Evolutionary conservation across 2,888 invertebrate species (phyloP).

Genomic region (Cryptosula pallasiana): DNA sequence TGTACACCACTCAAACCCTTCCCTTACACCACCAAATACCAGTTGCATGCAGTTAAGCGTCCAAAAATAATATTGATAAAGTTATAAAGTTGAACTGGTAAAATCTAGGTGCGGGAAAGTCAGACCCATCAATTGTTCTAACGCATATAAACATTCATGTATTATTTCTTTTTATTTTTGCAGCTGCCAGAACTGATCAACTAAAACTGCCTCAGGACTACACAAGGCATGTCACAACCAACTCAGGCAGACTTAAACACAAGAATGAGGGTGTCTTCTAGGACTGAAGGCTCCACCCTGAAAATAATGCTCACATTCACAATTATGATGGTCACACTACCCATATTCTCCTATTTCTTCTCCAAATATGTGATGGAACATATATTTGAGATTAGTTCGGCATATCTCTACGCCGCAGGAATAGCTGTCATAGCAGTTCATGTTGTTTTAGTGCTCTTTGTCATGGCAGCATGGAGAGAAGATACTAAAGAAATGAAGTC

Average conservation of each 20-base stretch:
- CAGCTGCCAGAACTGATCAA: no score
- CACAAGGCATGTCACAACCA: not conserved
- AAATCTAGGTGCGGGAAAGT: no score
- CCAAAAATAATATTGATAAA: no score
- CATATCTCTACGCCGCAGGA: constrained; percentile 13
- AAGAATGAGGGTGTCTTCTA: not conserved
- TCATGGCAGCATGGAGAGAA: constrained; percentile 22
- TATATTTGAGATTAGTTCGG: not conserved
- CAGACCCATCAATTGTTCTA: no score
- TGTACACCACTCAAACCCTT: no score
- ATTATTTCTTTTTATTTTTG: no score
- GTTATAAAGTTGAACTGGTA: no score
- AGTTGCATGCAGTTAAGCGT: no score
- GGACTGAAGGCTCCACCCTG: not conserved
- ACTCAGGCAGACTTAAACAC: not conserved
- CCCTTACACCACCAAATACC: no score
- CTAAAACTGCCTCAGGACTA: no score
- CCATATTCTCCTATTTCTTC: constrained; percentile 7
- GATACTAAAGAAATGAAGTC: constrained; percentile 1
- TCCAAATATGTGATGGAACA: constrained; percentile 16
- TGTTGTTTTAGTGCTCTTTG: constrained; percentile 4
- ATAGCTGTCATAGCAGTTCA: constrained; percentile 7
- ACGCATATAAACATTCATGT: no score
- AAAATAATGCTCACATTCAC: constrained; percentile 23
- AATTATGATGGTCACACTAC: constrained; percentile 19